phyloP scores from a whole-genome alignment of 2,797 vertebrate genomes.

The Fringilla coelebs region DNA sequence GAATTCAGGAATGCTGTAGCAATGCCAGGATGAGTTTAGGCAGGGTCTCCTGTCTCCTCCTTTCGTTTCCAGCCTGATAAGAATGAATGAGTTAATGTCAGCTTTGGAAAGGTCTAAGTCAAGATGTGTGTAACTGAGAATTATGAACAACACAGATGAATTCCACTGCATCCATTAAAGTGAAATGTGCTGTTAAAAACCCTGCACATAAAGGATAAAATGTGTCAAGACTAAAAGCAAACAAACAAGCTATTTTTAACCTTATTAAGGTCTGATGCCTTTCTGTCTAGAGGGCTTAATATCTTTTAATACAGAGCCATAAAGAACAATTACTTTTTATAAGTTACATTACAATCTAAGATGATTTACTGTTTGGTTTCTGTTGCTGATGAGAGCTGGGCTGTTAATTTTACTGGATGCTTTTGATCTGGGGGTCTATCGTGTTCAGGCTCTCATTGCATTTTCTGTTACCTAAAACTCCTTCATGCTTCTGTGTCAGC shows the following conservation, averaged over 20 bases:
- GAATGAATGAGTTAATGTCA: background rate
- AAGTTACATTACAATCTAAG: background rate
- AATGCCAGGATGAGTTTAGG: background rate
- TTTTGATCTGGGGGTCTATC: background rate
- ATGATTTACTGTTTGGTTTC: conserved; percentile 21
- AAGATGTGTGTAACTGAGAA: background rate
- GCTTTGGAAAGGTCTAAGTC: background rate
- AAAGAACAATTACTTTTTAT: conserved; percentile 39
- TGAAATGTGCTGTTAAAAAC: conserved; percentile 16
- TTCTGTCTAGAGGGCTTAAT: conserved; percentile 27
- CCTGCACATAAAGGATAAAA: background rate
- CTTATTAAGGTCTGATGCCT: conserved; percentile 33
- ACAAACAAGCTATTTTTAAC: conserved; percentile 24
- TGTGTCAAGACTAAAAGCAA: conserved; percentile 11
- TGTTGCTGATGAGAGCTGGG: background rate
- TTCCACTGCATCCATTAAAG: background rate
- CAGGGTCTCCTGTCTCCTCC: background rate
- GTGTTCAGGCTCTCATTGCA: background rate
- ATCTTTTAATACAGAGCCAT: conserved; percentile 30
- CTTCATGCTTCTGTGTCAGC: conserved; percentile 22
- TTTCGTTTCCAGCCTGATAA: background rate
- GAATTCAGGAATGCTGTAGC: background rate
- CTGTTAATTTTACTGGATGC: background rate
- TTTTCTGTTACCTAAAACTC: conserved; percentile 31
- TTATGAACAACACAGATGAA: background rate